A percentile compares a stretch with the other conserved stretches of the same genome.
These are phyloP conservation scores for Rhingia campestris DNA, from an alignment of 2,888 invertebrate species.

Conservation along the genomic window DNA sequence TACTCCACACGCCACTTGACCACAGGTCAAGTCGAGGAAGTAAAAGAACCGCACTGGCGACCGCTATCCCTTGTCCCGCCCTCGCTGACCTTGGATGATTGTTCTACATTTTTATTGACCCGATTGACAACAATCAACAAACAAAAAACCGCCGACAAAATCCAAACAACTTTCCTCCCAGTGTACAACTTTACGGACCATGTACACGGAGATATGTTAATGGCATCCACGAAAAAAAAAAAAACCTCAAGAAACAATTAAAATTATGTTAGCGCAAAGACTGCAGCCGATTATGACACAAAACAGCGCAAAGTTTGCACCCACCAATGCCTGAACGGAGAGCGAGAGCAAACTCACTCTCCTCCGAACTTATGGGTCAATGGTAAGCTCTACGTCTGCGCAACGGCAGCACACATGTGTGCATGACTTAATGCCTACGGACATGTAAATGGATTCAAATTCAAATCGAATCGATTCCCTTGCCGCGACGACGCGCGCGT, in stretches of 20 bases:
- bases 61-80: constrained; percentile 42
- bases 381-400: constrained; percentile 56
- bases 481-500: constrained; percentile 24
- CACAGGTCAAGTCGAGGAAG: constrained; percentile 74
- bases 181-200: constrained; percentile 8
- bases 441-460: constrained; percentile 66
- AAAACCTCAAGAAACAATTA: constrained; percentile 44
- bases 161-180: constrained; percentile 60
- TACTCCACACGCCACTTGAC: constrained; percentile 62
- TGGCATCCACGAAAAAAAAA: constrained; percentile 39
- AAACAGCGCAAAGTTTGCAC: constrained; percentile 43
- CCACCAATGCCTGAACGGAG: constrained; percentile 18
- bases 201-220: constrained; percentile 36
- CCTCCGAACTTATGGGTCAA: constrained; percentile 70
- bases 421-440: constrained; percentile 62
- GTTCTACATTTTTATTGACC: constrained; percentile 69
- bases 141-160: constrained; percentile 38
- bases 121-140: constrained; percentile 56
- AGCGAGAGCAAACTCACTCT: constrained; percentile 51
- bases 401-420: constrained; percentile 26
- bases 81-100: constrained; percentile 69
- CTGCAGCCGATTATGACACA: constrained; percentile 66
- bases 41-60: constrained; percentile 48
- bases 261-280: constrained; percentile 38
- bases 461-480: constrained; percentile 62